These are phyloP conservation scores for Propsilocerus akamusi DNA, from an alignment of 1,140 invertebrate genomes.

Conservation along the genomic window DNA sequence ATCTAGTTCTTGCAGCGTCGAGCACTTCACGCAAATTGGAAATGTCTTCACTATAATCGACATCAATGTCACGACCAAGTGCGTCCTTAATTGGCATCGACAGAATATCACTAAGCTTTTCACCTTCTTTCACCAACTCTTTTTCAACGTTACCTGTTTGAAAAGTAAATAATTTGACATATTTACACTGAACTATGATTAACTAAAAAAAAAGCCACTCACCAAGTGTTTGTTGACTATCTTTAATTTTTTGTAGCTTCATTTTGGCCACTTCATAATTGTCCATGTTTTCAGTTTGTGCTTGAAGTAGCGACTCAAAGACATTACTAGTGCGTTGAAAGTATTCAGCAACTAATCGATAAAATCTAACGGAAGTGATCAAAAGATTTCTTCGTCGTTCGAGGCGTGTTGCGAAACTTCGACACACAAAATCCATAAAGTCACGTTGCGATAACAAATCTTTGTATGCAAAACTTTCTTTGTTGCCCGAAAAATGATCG, in stretches of 20 bases:
- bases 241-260: slow-evolving; percentile 32
- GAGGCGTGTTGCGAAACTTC: slow-evolving; percentile 55
- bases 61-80: slow-evolving; percentile 45
- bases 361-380: slow-evolving; percentile 56
- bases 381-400: slow-evolving; percentile 55
- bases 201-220: slow-evolving; percentile 8
- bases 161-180: slow-evolving; percentile 7
- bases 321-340: slow-evolving; percentile 43
- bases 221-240: slow-evolving; percentile 33
- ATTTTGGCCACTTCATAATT: slow-evolving; percentile 30
- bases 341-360: slow-evolving; percentile 53
- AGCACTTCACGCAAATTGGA: slow-evolving; percentile 47
- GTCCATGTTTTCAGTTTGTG: slow-evolving; percentile 27
- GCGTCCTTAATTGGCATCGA: slow-evolving; percentile 66
- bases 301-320: slow-evolving; percentile 43
- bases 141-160: slow-evolving; percentile 38
- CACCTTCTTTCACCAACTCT: slow-evolving; percentile 53
- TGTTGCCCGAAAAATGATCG: slow-evolving; percentile 30
- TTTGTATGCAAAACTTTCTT: slow-evolving; percentile 23
- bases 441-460: slow-evolving; percentile 45
- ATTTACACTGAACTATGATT: neutral
- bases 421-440: slow-evolving; percentile 64
- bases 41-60: slow-evolving; percentile 53
- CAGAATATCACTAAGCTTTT: slow-evolving; percentile 58
- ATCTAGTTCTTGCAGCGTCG: slow-evolving; percentile 38